These are phyloP conservation scores for Apocrypta bakeri DNA, from an alignment of 1,140 invertebrate species.

Conservation along the genomic window DNA sequence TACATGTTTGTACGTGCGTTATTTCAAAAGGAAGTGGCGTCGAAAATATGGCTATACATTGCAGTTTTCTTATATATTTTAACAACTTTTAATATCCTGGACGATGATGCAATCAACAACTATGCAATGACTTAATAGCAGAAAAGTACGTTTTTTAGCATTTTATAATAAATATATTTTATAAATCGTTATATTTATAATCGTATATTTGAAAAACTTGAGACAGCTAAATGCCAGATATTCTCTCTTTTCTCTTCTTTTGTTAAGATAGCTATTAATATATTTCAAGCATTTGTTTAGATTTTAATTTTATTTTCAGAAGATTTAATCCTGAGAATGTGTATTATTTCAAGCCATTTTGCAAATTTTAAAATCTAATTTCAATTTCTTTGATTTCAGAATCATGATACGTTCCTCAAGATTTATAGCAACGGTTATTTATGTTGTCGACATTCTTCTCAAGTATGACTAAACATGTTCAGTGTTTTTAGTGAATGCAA, in stretches of 20 bases:
- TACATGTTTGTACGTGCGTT: too few species aligned
- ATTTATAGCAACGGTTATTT: background rate
- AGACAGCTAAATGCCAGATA: too few species aligned
- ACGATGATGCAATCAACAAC: background rate
- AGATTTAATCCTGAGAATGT: too few species aligned
- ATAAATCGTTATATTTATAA: too few species aligned
- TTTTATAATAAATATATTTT: too few species aligned
- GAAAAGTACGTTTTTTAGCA: constrained; percentile 71
- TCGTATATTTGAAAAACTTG: too few species aligned
- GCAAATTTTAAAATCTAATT: background rate
- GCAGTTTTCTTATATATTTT: background rate
- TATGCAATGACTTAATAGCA: constrained; percentile 76
- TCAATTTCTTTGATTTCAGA: background rate
- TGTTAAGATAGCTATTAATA: too few species aligned
- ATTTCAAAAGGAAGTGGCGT: background rate
- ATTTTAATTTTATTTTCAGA: too few species aligned
- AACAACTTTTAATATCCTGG: background rate
- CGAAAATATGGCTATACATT: background rate
- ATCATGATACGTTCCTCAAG: background rate
- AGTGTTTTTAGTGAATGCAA: background rate
- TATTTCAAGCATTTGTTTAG: too few species aligned
- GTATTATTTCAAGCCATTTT: too few species aligned
- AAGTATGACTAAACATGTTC: background rate
- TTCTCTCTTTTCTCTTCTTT: too few species aligned
- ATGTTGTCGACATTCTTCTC: background rate